Conservation (phyloP, 2,888 invertebrate genomes). For the Carabus problematicus region DNA sequence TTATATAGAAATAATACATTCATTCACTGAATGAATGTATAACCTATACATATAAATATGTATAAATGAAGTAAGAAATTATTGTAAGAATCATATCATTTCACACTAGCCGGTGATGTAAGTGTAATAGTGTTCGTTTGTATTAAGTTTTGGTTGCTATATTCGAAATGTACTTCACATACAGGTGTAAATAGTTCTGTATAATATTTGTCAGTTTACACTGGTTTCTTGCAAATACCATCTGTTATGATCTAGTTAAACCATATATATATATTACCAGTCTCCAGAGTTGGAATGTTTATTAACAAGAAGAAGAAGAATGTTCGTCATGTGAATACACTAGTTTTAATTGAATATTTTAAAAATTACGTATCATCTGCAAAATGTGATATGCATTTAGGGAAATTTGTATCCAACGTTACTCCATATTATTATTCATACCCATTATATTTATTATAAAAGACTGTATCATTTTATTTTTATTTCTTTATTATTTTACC, state of each 20-base stretch:
- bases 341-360: conserved; percentile 1
- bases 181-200: no score
- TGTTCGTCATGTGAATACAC: conserved; percentile 22
- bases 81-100: background rate
- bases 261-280: conserved; percentile 1
- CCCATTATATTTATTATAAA: conserved; percentile 12
- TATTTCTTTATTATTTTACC: conserved; percentile 26
- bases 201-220: no score
- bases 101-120: no score
- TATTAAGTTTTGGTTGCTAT: no score
- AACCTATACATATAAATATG: background rate
- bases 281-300: no score
- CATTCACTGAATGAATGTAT: background rate
- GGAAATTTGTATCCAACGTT: conserved; percentile 12
- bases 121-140: no score
- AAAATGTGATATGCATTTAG: conserved; percentile 28
- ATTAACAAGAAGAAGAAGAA: no score
- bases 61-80: background rate
- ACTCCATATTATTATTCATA: conserved; percentile 31
- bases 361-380: background rate
- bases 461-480: conserved; percentile 35
- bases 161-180: no score
- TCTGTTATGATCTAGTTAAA: background rate
- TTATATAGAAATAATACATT: background rate
- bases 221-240: background rate